phyloP scores from a whole-genome alignment of 2,888 invertebrate genomes.

The Melipona bicolor region DNA sequence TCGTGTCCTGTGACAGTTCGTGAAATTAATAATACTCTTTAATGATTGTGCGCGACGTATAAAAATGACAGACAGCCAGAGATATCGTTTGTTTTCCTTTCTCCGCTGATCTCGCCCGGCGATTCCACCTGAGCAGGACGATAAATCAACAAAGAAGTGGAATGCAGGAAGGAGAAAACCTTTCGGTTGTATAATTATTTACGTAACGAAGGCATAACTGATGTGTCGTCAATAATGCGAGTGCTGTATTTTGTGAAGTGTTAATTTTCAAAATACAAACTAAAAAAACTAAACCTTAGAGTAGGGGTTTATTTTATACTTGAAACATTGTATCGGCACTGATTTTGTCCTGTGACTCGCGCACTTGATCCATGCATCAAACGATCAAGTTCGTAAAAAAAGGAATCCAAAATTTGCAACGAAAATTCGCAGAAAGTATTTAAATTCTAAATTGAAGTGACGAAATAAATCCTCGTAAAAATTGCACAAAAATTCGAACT shows the following conservation, averaged over 20 bases:
- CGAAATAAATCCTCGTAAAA: too few relatives aligned
- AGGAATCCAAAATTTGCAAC: too few relatives aligned
- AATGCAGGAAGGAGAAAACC: conserved; percentile 8
- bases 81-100: conserved; percentile 18
- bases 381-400: too few relatives aligned
- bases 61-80: conserved; percentile 19
- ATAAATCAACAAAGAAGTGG: conserved; percentile 8
- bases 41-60: conserved; percentile 16
- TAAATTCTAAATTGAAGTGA: too few relatives aligned
- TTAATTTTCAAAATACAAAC: too few relatives aligned
- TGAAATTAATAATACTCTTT: conserved; percentile 43
- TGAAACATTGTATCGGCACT: too few relatives aligned
- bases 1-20: conserved; percentile 30
- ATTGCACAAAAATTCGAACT: too few relatives aligned
- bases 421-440: too few relatives aligned
- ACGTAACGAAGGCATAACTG: background rate
- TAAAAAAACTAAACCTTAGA: too few relatives aligned
- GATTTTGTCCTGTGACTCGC: too few relatives aligned
- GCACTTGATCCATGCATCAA: too few relatives aligned
- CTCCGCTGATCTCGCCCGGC: background rate
- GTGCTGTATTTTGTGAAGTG: background rate
- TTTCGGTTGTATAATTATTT: conserved; percentile 14
- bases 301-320: too few relatives aligned
- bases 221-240: background rate
- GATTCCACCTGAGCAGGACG: background rate